Evolutionary conservation across 2,888 invertebrate species (phyloP).

Genomic region (Hydrotaea cyrtoneurina): DNA sequence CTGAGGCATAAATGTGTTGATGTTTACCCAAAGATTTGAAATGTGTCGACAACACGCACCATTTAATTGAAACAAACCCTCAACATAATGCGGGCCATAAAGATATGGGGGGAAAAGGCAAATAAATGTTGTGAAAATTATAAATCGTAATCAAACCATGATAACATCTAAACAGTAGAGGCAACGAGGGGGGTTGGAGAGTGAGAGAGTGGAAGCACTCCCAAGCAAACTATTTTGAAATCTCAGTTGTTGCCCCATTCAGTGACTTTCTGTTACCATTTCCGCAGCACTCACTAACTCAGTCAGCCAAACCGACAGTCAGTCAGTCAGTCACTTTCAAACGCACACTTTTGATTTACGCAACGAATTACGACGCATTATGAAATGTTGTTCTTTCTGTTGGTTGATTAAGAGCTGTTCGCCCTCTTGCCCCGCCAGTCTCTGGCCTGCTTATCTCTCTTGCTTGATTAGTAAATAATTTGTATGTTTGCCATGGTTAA

Average conservation of each 20-base stretch:
- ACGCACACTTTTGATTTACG: neutral
- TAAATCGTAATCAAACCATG: constrained; percentile 14
- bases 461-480: neutral
- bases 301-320: neutral
- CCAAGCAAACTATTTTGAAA: neutral
- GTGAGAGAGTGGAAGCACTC: neutral
- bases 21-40: neutral
- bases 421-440: too few species aligned
- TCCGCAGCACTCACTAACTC: neutral
- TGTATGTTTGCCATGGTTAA: constrained; percentile 43
- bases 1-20: neutral
- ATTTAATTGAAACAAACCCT: constrained; percentile 12
- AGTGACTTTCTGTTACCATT: neutral
- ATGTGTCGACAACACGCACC: constrained; percentile 2
- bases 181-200: too few species aligned
- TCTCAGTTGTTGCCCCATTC: neutral
- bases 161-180: neutral
- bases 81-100: neutral
- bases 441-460: too few species aligned
- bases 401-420: neutral
- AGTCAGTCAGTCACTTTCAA: neutral
- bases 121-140: constrained; percentile 11
- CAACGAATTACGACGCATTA: neutral
- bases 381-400: constrained; percentile 4
- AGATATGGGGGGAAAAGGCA: neutral